Evolutionary conservation across 2,888 invertebrate species (phyloP).

Genomic region (Sminthurinus aureus): DNA sequence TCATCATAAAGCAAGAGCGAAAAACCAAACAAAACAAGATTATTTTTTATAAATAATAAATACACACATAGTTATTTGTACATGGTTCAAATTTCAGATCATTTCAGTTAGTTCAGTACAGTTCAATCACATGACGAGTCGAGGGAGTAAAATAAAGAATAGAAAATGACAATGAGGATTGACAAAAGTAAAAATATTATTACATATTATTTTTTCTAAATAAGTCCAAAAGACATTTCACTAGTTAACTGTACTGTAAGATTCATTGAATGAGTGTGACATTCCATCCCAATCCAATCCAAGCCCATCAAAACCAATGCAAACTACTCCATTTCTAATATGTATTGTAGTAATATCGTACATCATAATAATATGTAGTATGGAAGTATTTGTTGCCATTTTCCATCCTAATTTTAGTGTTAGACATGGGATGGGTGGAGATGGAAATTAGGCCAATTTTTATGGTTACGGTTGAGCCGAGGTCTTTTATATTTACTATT

Average conservation of each 20-base stretch:
- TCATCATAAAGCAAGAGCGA: too few species aligned
- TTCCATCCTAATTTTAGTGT: conserved; percentile 9
- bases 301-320: too few species aligned
- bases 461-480: conserved; percentile 21
- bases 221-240: neutral
- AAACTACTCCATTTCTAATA: too few species aligned
- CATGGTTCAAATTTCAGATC: too few species aligned
- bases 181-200: neutral
- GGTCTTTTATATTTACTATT: neutral
- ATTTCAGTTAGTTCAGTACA: too few species aligned
- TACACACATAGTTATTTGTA: too few species aligned
- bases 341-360: too few species aligned
- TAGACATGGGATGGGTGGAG: conserved; percentile 13
- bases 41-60: too few species aligned
- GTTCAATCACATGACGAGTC: too few species aligned
- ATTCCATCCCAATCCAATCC: neutral
- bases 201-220: neutral
- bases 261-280: neutral
- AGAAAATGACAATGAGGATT: neutral
- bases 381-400: neutral
- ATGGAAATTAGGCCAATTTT: conserved; percentile 21
- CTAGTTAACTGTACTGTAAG: neutral
- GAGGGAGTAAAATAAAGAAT: neutral
- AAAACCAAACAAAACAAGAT: too few species aligned
- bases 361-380: too few species aligned